phyloP scores from a whole-genome alignment of 2,797 vertebrate genomes.

The Enteromius anoplus region DNA sequence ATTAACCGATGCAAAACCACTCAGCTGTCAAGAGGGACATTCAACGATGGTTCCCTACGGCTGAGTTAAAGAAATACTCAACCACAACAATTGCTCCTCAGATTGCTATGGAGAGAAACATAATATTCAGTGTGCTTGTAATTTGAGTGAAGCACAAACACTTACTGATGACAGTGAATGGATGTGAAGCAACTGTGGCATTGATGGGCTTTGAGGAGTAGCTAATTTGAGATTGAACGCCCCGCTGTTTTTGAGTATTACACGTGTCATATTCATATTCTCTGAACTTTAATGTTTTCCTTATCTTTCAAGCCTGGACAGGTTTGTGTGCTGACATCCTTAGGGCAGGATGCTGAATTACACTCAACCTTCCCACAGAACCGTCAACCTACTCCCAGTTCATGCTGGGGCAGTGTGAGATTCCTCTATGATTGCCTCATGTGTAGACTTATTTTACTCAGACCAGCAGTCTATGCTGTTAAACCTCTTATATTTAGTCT shows the following conservation, averaged over 20 bases:
- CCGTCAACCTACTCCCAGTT: conserved; percentile 24
- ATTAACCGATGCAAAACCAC: conserved; percentile 22
- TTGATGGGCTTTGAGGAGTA: background rate
- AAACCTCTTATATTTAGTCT: conserved; percentile 2
- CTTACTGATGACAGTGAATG: conserved; percentile 27
- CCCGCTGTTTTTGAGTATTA: conserved; percentile 17
- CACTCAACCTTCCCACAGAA: conserved; percentile 21
- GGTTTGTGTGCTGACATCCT: conserved; percentile 33
- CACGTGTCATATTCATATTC: conserved; percentile 41
- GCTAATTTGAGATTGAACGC: conserved; percentile 11
- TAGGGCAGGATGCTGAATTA: conserved; percentile 42
- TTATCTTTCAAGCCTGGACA: conserved; percentile 52
- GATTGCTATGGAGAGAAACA: conserved; percentile 24
- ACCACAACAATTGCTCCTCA: conserved; percentile 28
- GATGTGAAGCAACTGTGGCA: conserved; percentile 23
- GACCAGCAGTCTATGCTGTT: conserved; percentile 29
- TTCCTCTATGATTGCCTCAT: conserved; percentile 51
- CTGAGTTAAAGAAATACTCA: conserved; percentile 24
- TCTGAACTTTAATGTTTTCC: conserved; percentile 39
- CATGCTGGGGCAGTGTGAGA: conserved; percentile 47
- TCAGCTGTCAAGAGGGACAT: conserved; percentile 22
- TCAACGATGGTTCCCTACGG: background rate
- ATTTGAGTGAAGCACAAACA: conserved; percentile 44
- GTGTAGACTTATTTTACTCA: conserved; percentile 39
- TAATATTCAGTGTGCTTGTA: conserved; percentile 43